phyloP scores from a whole-genome alignment of 2,797 vertebrate species.

The Fratercula arctica region DNA sequence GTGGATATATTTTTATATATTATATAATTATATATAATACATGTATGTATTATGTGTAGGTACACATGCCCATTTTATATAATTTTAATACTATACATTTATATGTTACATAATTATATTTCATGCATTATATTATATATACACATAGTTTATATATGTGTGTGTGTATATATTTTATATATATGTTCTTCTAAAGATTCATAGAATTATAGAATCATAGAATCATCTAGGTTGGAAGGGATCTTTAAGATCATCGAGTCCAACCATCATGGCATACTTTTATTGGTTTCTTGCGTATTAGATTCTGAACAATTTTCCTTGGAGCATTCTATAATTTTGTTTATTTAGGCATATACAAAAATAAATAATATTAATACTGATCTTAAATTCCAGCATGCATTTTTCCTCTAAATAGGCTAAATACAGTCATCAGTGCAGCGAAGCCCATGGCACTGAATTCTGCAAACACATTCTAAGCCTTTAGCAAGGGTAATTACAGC shows the following conservation, averaged over 20 bases:
- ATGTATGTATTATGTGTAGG: not conserved
- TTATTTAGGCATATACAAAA: not conserved
- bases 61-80: no score
- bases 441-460: not conserved
- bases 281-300: not conserved
- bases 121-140: no score
- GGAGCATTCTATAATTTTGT: not conserved
- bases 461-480: not conserved
- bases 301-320: not conserved
- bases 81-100: not conserved
- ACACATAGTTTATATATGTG: fast-evolving
- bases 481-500: constrained; percentile 31
- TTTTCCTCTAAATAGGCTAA: not conserved
- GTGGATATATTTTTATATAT: not conserved
- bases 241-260: not conserved
- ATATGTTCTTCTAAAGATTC: not conserved
- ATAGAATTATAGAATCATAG: not conserved
- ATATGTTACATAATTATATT: not conserved
- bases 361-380: not conserved
- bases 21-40: not conserved
- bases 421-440: not conserved
- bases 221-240: not conserved
- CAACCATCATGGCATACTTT: not conserved
- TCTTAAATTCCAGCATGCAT: not conserved
- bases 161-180: not conserved